These are phyloP conservation scores for Phrynocephalus vlangalii DNA, from an alignment of 2,797 vertebrate genomes.

Conservation along the genomic window DNA sequence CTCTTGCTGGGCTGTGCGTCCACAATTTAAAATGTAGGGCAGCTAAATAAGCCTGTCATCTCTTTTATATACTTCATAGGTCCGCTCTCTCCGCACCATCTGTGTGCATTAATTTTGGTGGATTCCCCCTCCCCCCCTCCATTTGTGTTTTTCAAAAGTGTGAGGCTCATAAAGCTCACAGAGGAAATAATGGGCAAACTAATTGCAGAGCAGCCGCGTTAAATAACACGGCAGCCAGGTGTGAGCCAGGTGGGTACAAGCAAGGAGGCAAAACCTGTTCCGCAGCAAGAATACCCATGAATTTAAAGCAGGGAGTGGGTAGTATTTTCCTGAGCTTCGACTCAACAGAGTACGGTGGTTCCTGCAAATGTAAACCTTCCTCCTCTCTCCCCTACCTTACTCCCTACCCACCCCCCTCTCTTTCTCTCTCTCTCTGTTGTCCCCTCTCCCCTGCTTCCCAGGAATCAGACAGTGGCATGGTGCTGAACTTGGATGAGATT, in stretches of 20 bases:
- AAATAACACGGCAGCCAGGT: constrained; percentile 3
- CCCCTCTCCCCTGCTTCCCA: constrained; percentile 54
- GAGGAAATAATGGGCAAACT: background rate
- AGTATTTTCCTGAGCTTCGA: background rate
- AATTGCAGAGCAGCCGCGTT: background rate
- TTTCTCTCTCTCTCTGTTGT: background rate
- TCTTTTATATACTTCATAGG: background rate
- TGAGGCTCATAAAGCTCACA: constrained; percentile 20
- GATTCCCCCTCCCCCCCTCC: constrained; percentile 6
- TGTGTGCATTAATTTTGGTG: background rate
- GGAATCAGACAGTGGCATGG: constrained; percentile 91
- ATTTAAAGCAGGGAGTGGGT: background rate
- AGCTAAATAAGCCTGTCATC: background rate
- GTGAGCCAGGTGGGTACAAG: constrained; percentile 17
- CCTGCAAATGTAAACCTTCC: background rate
- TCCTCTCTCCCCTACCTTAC: too few species aligned
- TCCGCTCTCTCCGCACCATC: background rate
- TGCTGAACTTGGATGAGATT: constrained; percentile 87
- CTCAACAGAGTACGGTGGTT: background rate
- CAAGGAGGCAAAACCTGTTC: background rate
- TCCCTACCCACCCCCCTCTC: too few species aligned
- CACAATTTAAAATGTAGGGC: constrained; percentile 23
- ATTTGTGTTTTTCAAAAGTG: background rate
- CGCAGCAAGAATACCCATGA: background rate
- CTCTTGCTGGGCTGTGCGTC: background rate